These are phyloP conservation scores for Aldabrachelys gigantea DNA, from an alignment of 2,113 vertebrate species.

Conservation along the genomic window DNA sequence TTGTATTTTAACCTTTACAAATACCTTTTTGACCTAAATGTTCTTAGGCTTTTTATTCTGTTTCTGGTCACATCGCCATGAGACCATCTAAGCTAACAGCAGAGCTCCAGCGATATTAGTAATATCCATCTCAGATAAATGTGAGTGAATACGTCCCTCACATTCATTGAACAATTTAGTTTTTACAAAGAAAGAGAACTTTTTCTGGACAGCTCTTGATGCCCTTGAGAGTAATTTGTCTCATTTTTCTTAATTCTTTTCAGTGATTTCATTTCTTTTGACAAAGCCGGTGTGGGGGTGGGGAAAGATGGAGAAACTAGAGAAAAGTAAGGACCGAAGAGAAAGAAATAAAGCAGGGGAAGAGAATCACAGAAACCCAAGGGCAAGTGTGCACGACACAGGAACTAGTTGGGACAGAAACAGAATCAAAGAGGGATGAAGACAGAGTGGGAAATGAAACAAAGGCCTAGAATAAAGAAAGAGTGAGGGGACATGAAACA, in stretches of 20 bases:
- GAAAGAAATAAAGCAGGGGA: slow-evolving; percentile 2
- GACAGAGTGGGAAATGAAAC: neutral
- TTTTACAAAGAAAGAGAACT: slow-evolving; percentile 17
- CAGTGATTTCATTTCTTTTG: slow-evolving; percentile 25
- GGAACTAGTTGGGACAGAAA: neutral
- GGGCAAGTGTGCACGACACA: neutral
- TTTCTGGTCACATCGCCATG: neutral
- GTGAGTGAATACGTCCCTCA: slow-evolving; percentile 25
- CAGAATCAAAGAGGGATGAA: neutral
- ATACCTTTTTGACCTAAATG: slow-evolving; percentile 12
- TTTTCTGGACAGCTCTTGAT: slow-evolving; percentile 15
- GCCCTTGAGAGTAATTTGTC: slow-evolving; percentile 14
- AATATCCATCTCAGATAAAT: neutral
- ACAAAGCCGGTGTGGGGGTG: neutral
- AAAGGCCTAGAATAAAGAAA: neutral
- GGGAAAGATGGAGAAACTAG: neutral
- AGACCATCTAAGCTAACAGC: neutral
- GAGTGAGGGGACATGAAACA: neutral
- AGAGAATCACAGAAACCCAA: neutral
- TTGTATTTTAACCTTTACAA: slow-evolving; percentile 44
- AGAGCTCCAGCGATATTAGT: neutral
- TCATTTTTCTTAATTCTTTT: slow-evolving; percentile 46
- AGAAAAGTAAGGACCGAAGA: neutral
- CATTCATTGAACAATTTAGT: neutral
- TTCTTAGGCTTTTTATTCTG: slow-evolving; percentile 23